Conservation (phyloP, 2,797 vertebrate genomes). For the Eutrigla gurnardus region DNA sequence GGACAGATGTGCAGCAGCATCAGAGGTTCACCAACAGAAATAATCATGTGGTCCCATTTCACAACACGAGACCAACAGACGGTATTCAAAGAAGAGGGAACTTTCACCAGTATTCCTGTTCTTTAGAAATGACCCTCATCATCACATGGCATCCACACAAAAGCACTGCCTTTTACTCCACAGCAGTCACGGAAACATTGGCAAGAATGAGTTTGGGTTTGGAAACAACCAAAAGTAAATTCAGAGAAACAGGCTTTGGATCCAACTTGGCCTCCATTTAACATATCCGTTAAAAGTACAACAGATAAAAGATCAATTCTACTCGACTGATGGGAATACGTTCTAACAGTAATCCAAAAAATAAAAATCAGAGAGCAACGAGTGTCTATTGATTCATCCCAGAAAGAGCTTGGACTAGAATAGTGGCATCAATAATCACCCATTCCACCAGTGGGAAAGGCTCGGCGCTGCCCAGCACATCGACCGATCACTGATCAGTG, state of each 20-base stretch:
- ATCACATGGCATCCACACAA: neutral
- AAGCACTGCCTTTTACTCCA: neutral
- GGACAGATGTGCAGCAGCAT: conserved; percentile 71
- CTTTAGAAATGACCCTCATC: neutral
- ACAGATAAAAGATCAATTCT: conserved; percentile 17
- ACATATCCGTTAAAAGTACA: neutral
- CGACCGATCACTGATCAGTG: conserved; percentile 59
- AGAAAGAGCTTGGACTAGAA: conserved; percentile 41
- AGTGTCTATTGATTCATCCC: conserved; percentile 41
- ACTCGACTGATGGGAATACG: conserved; percentile 13
- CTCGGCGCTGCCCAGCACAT: conserved; percentile 24
- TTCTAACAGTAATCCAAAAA: conserved; percentile 44
- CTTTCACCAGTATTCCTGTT: neutral
- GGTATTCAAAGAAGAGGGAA: neutral
- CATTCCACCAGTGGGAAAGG: conserved; percentile 29
- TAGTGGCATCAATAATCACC: conserved; percentile 46
- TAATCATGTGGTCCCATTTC: conserved; percentile 34
- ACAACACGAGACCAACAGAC: neutral
- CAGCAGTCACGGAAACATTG: conserved; percentile 9
- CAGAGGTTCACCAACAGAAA: conserved; percentile 42
- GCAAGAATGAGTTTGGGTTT: neutral
- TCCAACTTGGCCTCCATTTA: conserved; percentile 3
- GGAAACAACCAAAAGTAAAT: conserved; percentile 22
- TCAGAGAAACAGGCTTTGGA: conserved; percentile 14
- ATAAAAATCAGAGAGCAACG: conserved; percentile 37